phyloP scores from a whole-genome alignment of 2,888 invertebrate species.

The Pediacus dermestoides region DNA sequence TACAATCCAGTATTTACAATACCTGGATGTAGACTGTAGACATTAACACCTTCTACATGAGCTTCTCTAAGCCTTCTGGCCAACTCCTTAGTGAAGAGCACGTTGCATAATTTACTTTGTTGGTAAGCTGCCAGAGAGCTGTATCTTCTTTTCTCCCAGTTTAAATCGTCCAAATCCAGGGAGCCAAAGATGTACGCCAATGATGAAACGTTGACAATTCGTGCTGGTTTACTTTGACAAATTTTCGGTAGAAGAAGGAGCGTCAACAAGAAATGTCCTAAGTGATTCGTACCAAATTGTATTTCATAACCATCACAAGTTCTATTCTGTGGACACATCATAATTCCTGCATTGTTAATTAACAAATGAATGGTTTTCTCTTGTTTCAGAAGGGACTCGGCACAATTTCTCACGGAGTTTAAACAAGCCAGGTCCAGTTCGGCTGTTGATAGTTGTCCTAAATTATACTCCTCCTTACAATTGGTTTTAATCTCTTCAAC shows the following conservation, averaged over 20 bases:
- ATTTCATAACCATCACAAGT: constrained; percentile 66
- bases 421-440: constrained; percentile 49
- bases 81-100: constrained; percentile 69
- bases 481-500: constrained; percentile 51
- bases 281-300: constrained; percentile 65
- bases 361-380: constrained; percentile 60
- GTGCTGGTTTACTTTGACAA: constrained; percentile 53
- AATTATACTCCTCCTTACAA: constrained; percentile 39
- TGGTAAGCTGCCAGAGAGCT: constrained; percentile 63
- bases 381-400: constrained; percentile 46
- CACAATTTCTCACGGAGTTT: constrained; percentile 42
- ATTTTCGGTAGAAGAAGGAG: constrained; percentile 50
- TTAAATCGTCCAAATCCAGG: constrained; percentile 64
- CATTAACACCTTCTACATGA: constrained; percentile 55
- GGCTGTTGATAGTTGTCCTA: constrained; percentile 49
- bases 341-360: constrained; percentile 70
- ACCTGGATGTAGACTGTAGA: constrained; percentile 72
- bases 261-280: constrained; percentile 50
- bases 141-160: constrained; percentile 65
- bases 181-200: constrained; percentile 41
- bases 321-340: constrained; percentile 59
- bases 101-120: constrained; percentile 76
- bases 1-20: constrained; percentile 71
- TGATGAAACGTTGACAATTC: constrained; percentile 52
- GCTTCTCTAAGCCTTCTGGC: constrained; percentile 51